These are phyloP conservation scores for Centrocercus urophasianus DNA, from an alignment of 2,113 vertebrate species.

Conservation along the genomic window DNA sequence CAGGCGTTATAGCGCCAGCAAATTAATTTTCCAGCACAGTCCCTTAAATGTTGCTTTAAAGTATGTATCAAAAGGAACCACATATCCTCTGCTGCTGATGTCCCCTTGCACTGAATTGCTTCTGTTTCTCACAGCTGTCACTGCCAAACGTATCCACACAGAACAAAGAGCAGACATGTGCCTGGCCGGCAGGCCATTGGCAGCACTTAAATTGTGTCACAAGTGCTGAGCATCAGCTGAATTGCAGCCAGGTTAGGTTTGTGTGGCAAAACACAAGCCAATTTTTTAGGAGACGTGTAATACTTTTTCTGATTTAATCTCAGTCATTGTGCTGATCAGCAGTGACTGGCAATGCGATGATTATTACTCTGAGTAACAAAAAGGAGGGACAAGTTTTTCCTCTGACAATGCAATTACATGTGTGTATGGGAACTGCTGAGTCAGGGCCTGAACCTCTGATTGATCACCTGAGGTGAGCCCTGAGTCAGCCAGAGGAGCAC, in stretches of 20 bases:
- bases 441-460: too few species aligned
- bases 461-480: too few species aligned
- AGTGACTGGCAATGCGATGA: not conserved
- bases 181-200: not conserved
- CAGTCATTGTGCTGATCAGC: not conserved
- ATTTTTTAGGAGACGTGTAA: not conserved
- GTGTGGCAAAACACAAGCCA: not conserved
- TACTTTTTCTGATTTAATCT: not conserved
- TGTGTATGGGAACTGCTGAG: too few species aligned
- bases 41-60: not conserved
- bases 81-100: not conserved
- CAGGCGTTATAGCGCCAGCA: not conserved
- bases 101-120: not conserved
- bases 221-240: rapidly evolving
- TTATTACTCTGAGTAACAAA: not conserved
- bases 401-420: rapidly evolving
- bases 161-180: not conserved
- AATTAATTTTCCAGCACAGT: not conserved
- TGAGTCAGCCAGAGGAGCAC: too few species aligned
- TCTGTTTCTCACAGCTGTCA: not conserved
- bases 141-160: not conserved
- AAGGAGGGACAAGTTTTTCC: rapidly evolving
- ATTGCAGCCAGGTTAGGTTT: not conserved
- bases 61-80: not conserved
- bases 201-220: not conserved